Conservation (phyloP, 2,797 vertebrate species). For the Schizothorax lantsangensis region DNA sequence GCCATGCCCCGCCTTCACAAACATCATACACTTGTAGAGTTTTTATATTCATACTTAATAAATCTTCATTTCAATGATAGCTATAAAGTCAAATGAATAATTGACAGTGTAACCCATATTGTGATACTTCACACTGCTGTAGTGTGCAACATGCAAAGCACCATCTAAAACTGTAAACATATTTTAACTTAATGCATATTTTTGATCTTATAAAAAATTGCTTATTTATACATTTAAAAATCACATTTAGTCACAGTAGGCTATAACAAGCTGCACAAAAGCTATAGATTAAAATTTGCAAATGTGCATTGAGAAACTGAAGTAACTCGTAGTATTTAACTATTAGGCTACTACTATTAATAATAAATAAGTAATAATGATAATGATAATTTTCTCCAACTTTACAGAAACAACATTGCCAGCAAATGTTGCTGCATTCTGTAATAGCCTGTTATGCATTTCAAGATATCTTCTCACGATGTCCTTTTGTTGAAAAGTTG, state of each 20-base stretch:
- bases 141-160: not conserved
- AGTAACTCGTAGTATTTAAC: too few species aligned
- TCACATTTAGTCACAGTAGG: not conserved
- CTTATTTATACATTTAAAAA: too few species aligned
- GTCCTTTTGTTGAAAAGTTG: not conserved
- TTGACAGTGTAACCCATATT: not conserved
- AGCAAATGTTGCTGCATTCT: not conserved
- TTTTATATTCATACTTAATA: not conserved
- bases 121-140: not conserved
- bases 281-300: not conserved
- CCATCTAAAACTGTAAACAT: not conserved
- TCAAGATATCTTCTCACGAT: not conserved
- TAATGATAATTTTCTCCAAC: not conserved
- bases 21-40: constrained; percentile 17
- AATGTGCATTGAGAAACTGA: not conserved
- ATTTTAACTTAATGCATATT: not conserved
- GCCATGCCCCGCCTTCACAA: constrained; percentile 15
- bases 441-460: not conserved
- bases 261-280: not conserved
- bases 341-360: not conserved
- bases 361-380: not conserved
- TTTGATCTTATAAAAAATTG: not conserved
- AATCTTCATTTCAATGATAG: not conserved
- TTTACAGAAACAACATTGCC: not conserved
- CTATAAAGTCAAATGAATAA: not conserved